Base-by-base conservation (phyloP, 2,113 vertebrate species). In the Podocnemis expansa region DNA sequence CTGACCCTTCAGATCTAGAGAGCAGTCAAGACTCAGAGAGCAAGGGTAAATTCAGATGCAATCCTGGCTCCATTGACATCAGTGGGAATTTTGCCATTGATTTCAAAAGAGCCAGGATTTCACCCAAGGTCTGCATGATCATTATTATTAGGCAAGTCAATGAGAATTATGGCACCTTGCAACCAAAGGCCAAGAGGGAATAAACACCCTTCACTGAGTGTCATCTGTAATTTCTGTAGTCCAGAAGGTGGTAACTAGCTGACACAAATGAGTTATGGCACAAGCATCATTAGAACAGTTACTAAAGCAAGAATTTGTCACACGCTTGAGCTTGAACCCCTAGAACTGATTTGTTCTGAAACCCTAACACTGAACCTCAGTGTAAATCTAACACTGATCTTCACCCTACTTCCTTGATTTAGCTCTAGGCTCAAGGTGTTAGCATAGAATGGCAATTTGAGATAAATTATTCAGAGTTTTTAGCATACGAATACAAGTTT, bases 221-320 rank as follows among this genome's bases (percentile, higher is more conserved):
- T 78, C 45, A 49, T 19, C 43, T 89, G 25, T 43, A 43, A 27
- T 87, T 85, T 82, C 84, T 41, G 54, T 5, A 10, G 41, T 38
- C 8, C 81, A 81, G 88, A 94, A 88, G 80, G 41, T 34, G 5
- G 80, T n/a, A 16, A 51, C 84, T 24, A 1, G 1, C 21, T 76
- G n/a, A 38, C 78, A 93, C n/a, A 94, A 82, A 43, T 73, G 87
- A 86, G 21, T 95, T 89, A 93, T 22, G 24, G n/a, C 63, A 85
- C 19, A 10, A 52, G 10, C 78, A 41, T 95, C 75, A 34, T 8
- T 81, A 51, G 45, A 92, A 38, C 24, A 75, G 9, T 7, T 89
- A 67, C n/a, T 16, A 51, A 16, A 34, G 12, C 49, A 49, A 16
- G 92, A 93, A 89, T 86, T 38, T 45, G 70, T 80, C 85, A 94